Evolutionary conservation across 37 sponge, comb jelly and placozoan species (phyloP).

Genomic region (Lycopodina hypogea): DNA sequence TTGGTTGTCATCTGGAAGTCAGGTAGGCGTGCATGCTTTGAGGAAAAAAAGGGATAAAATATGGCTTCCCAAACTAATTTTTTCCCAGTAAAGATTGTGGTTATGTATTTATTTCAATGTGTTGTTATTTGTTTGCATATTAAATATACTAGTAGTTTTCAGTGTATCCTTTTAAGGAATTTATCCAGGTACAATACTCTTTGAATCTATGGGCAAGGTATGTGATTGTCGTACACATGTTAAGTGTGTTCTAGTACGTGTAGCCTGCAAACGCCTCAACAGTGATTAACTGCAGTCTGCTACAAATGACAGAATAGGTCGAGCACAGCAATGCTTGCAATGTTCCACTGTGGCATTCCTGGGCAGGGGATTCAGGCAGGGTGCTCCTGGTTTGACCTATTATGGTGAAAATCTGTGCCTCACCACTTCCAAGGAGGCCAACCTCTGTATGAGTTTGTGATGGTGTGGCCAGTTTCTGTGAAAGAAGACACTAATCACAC

Average conservation of each 20-base stretch:
- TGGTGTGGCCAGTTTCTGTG: no score
- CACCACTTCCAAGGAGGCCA: no score
- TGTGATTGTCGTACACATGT: no score
- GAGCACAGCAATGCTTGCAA: not conserved
- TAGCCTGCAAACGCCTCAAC: not conserved
- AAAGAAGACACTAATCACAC: no score
- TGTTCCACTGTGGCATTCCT: not conserved
- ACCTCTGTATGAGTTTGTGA: no score
- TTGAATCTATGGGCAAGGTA: no score
- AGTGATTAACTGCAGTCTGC: no score
- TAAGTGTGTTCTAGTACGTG: no score
- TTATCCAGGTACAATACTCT: no score
- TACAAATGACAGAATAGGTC: not conserved
- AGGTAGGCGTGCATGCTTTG: constrained; percentile 40
- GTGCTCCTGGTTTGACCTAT: not conserved
- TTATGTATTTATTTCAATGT: not conserved
- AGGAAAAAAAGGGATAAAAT: not conserved
- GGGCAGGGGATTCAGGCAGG: not conserved
- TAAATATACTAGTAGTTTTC: no score
- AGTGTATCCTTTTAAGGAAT: no score
- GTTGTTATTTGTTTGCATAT: no score
- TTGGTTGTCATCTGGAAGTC: constrained; percentile 74
- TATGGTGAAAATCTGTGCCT: constrained; percentile 3
- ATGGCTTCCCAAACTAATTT: not conserved
- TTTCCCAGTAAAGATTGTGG: not conserved